Evolutionary conservation across 1,140 invertebrate species (phyloP).

Genomic region (Calliphora vicina): DNA sequence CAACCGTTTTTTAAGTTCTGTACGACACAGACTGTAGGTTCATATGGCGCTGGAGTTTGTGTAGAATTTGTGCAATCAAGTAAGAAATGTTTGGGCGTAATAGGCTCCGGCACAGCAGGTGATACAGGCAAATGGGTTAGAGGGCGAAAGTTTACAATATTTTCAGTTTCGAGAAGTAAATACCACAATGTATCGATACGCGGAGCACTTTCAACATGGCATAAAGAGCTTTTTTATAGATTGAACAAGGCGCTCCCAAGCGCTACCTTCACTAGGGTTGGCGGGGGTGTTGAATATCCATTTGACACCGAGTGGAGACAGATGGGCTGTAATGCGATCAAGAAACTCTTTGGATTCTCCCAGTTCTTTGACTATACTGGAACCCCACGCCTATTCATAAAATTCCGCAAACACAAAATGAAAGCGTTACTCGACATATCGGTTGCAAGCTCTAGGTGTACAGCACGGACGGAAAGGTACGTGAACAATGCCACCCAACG

Average conservation of each 20-base stretch:
- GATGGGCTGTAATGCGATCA: neutral
- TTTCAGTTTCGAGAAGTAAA: conserved; percentile 44
- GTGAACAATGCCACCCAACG: too few relatives aligned
- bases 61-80: neutral
- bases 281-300: neutral
- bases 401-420: neutral
- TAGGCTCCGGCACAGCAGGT: conserved; percentile 44
- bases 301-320: neutral
- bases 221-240: neutral
- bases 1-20: too few relatives aligned
- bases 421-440: neutral
- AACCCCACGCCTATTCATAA: neutral
- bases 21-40: too few relatives aligned
- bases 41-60: too few relatives aligned
- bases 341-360: neutral
- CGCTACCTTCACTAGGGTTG: neutral
- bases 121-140: conserved; percentile 47
- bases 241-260: conserved; percentile 10
- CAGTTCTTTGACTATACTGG: neutral
- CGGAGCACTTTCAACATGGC: conserved; percentile 40
- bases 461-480: too few relatives aligned
- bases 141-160: conserved; percentile 45
- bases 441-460: neutral
- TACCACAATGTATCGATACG: conserved; percentile 43
- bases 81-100: conserved; percentile 15